A percentile compares a stretch with the other conserved stretches of the same genome.
Evolutionary conservation across 2,113 vertebrate genomes (phyloP).

Genomic region (Dipodomys merriami): DNA sequence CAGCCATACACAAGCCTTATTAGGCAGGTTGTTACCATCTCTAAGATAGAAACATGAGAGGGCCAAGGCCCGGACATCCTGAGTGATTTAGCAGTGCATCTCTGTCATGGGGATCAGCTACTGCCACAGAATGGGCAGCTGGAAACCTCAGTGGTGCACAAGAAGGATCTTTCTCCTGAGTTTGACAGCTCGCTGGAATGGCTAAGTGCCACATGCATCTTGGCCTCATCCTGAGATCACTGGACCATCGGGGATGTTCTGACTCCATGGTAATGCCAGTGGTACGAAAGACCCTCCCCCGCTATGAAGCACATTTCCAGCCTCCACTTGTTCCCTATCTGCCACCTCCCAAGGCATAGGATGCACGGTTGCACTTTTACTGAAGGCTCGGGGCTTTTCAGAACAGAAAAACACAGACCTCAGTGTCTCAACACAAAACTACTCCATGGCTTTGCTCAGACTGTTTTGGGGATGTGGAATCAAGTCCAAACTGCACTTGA

Average conservation of each 20-base stretch:
- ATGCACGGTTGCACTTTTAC: background rate
- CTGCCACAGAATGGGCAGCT: background rate
- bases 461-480: background rate
- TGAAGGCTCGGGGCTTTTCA: background rate
- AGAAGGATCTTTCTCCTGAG: no score
- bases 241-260: background rate
- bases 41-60: background rate
- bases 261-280: background rate
- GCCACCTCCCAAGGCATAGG: background rate
- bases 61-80: background rate
- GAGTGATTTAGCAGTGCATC: background rate
- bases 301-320: background rate
- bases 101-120: accelerated
- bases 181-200: background rate
- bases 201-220: background rate
- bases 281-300: background rate
- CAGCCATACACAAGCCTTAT: background rate
- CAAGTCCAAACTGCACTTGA: background rate
- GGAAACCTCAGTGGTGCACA: background rate
- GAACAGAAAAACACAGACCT: background rate
- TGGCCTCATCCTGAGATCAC: background rate
- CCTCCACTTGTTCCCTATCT: background rate
- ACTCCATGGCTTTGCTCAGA: accelerated
- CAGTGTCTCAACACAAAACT: accelerated
- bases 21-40: background rate